Conservation (phyloP, 2,888 invertebrate genomes). For the Netelia melanura region DNA sequence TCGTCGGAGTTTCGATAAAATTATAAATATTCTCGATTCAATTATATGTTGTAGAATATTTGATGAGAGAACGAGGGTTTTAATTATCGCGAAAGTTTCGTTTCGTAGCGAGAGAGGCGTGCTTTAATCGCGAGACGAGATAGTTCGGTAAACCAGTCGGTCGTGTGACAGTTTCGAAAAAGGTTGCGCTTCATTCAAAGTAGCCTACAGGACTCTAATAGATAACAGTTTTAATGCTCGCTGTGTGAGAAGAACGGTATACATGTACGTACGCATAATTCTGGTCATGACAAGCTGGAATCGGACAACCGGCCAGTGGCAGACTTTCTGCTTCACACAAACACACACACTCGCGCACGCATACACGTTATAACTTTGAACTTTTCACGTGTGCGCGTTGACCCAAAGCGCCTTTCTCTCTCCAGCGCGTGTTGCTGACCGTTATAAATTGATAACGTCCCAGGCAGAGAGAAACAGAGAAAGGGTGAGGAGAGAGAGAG, state of each 20-base stretch:
- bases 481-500: background rate
- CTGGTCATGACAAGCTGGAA: constrained; percentile 22
- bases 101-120: too few species aligned
- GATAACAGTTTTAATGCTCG: constrained; percentile 47
- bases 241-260: constrained; percentile 14
- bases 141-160: background rate
- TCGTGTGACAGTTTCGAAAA: constrained; percentile 15
- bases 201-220: constrained; percentile 20
- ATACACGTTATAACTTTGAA: constrained; percentile 36
- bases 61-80: too few species aligned
- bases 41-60: too few species aligned
- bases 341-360: background rate
- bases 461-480: constrained; percentile 2
- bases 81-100: too few species aligned
- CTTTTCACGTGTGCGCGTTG: constrained; percentile 35
- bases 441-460: constrained; percentile 56
- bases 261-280: constrained; percentile 31
- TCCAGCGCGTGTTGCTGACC: constrained; percentile 32
- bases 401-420: constrained; percentile 5
- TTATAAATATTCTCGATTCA: too few species aligned
- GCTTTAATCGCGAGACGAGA: too few species aligned
- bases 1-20: too few species aligned
- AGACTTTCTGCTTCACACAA: constrained; percentile 25
- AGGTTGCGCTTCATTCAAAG: constrained; percentile 10
- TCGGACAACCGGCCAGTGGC: constrained; percentile 28